Percentiles rank a stretch among this genome's conserved stretches.
Evolutionary conservation across 2,113 vertebrate species (phyloP).

Genomic region (Spermophilus dauricus): DNA sequence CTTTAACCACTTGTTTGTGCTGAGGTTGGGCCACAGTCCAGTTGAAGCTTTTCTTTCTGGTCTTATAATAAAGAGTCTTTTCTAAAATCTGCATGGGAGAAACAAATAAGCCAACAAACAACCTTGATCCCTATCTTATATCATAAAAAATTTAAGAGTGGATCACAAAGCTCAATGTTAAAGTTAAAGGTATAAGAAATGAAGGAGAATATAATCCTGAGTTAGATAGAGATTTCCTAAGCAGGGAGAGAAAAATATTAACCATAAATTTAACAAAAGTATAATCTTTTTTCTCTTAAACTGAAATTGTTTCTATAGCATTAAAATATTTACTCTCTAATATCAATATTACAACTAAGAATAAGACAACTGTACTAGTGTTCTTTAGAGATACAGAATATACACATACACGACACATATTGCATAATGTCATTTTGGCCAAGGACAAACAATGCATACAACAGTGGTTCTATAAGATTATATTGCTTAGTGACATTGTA

Average conservation of each 20-base stretch:
- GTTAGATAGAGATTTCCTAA: not conserved
- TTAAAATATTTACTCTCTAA: conserved; percentile 36
- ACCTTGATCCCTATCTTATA: not conserved
- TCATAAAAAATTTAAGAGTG: not conserved
- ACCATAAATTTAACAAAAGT: not conserved
- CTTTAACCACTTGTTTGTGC: not conserved
- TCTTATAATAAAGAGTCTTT: not conserved
- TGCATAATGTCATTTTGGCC: not conserved
- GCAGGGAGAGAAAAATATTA: not conserved
- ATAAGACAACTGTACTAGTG: not conserved
- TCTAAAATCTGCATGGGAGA: not conserved
- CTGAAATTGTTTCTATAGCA: conserved; percentile 34
- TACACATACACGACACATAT: not conserved
- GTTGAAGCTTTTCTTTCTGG: conserved; percentile 25
- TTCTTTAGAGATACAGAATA: not conserved
- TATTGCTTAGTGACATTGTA: not conserved
- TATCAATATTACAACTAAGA: not conserved
- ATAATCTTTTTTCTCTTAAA: not conserved
- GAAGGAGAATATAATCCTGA: not conserved
- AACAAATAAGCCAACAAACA: not conserved
- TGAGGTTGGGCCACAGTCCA: not conserved
- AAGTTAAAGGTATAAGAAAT: not conserved
- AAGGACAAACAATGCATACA: not conserved
- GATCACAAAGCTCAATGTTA: not conserved
- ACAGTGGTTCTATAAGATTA: not conserved